Conservation (phyloP, 2,797 vertebrate genomes). For the Anableps anableps region DNA sequence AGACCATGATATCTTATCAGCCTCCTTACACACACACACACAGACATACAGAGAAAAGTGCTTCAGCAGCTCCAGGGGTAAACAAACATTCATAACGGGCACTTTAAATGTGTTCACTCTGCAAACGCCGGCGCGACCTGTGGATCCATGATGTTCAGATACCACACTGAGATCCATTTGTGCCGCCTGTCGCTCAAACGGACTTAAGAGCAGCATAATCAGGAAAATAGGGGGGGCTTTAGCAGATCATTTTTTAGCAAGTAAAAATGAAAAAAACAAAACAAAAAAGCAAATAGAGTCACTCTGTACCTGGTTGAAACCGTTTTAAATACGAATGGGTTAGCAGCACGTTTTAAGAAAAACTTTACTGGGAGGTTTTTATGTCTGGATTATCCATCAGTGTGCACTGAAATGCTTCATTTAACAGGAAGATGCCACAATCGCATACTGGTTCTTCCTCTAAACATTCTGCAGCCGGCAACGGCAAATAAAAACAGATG, state of each 20-base stretch:
- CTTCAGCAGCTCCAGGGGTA: constrained; percentile 73
- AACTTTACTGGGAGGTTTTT: constrained; percentile 17
- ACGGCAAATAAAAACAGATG: constrained; percentile 47
- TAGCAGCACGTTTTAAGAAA: constrained; percentile 56
- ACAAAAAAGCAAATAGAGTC: constrained; percentile 22
- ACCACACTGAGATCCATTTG: constrained; percentile 8
- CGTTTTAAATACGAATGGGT: constrained; percentile 38
- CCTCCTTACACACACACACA: constrained; percentile 16
- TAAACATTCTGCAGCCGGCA: constrained; percentile 48
- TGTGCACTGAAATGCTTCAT: not conserved
- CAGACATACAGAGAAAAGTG: constrained; percentile 62
- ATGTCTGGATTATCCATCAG: constrained; percentile 20
- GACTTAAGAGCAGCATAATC: constrained; percentile 37
- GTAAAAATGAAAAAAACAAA: constrained; percentile 33
- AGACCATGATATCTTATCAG: constrained; percentile 45
- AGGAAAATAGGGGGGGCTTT: constrained; percentile 21
- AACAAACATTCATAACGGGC: constrained; percentile 75
- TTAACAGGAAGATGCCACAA: constrained; percentile 13
- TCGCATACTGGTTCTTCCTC: constrained; percentile 34
- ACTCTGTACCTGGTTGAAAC: constrained; percentile 52
- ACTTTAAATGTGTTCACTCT: constrained; percentile 61
- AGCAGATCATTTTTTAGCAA: constrained; percentile 25
- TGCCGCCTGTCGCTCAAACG: constrained; percentile 23
- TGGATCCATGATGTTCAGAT: constrained; percentile 23
- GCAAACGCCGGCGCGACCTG: constrained; percentile 42